Evolutionary conservation across 1,140 invertebrate species (phyloP).

Genomic region (Eriosoma lanigerum): DNA sequence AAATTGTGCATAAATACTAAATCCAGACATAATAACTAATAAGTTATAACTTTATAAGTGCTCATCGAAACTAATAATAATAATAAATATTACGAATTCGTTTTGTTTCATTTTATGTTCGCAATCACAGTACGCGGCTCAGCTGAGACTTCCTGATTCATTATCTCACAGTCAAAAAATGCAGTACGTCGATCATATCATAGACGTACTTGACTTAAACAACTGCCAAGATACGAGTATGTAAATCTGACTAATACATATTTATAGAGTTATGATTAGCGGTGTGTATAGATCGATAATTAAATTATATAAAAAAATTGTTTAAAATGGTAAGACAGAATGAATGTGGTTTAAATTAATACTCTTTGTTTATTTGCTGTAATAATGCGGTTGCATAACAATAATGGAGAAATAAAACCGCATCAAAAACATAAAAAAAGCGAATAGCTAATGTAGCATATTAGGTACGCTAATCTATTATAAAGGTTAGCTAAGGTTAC

Average conservation of each 20-base stretch:
- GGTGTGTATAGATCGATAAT: constrained; percentile 17
- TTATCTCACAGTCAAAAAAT: constrained; percentile 75
- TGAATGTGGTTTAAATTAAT: background rate
- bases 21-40: no score
- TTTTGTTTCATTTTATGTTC: constrained; percentile 35
- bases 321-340: background rate
- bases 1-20: background rate
- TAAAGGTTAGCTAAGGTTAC: constrained; percentile 48
- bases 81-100: background rate
- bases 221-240: constrained; percentile 78
- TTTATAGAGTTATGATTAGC: background rate
- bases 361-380: constrained; percentile 17
- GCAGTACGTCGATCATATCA: constrained; percentile 77
- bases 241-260: constrained; percentile 55
- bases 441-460: constrained; percentile 35
- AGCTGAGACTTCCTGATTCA: constrained; percentile 73
- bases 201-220: constrained; percentile 74
- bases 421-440: constrained; percentile 28
- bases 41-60: no score
- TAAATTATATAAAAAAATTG: constrained; percentile 17
- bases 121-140: constrained; percentile 66
- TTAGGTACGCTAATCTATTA: constrained; percentile 11
- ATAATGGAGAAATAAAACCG: constrained; percentile 29
- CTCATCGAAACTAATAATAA: background rate
- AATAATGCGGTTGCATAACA: constrained; percentile 27